A percentile compares a stretch with the other conserved stretches of the same genome.
phyloP scores from a whole-genome alignment of 2,797 vertebrate species.

The Sphenodon punctatus region DNA sequence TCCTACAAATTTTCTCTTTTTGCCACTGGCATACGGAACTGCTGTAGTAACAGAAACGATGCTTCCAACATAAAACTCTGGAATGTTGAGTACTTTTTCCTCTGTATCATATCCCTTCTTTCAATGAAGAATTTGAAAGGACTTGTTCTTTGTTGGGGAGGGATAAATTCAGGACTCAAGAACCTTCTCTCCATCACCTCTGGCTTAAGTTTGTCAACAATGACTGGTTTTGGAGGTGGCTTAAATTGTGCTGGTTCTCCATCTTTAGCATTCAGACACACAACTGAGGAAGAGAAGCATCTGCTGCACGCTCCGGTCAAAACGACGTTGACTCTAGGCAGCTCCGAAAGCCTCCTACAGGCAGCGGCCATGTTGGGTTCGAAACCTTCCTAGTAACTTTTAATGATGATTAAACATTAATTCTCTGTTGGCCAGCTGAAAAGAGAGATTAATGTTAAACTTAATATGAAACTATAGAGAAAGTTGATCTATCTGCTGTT shows the following conservation, averaged over 20 bases:
- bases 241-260: conserved; percentile 79
- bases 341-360: neutral
- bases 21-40: conserved; percentile 79
- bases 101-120: conserved; percentile 90
- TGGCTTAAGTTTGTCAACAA: conserved; percentile 79
- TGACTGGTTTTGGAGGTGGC: conserved; percentile 89
- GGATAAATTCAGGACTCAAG: conserved; percentile 91
- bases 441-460: conserved; percentile 41
- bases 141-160: conserved; percentile 83
- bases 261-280: conserved; percentile 45
- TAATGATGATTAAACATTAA: conserved; percentile 45
- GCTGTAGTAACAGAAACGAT: conserved; percentile 86
- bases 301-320: neutral
- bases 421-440: neutral
- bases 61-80: conserved; percentile 92
- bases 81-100: conserved; percentile 85
- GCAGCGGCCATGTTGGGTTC: conserved; percentile 43
- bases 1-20: conserved; percentile 86
- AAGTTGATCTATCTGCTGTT: neutral
- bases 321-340: neutral
- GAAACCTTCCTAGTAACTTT: no score
- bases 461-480: neutral
- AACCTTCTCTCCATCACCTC: conserved; percentile 76
- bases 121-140: conserved; percentile 84
- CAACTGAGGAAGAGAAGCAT: conserved; percentile 29